Base-by-base conservation (phyloP, 2,888 invertebrate species). In the Arrhopalites spinosus region DNA sequence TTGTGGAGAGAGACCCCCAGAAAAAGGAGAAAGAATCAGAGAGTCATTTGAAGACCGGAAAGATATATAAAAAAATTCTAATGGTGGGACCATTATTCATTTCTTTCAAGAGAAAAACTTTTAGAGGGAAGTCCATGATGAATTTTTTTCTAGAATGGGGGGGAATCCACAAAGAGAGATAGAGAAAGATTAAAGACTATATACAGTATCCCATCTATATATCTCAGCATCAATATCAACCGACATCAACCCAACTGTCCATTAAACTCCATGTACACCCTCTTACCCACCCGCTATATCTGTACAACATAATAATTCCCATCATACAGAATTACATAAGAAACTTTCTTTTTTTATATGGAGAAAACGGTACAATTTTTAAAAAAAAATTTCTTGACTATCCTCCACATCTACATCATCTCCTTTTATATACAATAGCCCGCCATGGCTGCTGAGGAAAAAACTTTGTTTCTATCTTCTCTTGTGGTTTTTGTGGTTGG, bases 61-160 rank as follows among this genome's bases (percentile, higher is more conserved):
- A 79, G 68, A 56, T 69, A 25, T 45, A 63, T 63, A 63, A 69
- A 76, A 77, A 79, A 78, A 78, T 75, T 76, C 74, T 79, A 79
- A 79, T 79, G 11, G 78, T 78, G 74, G 59, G 74, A 61, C 76
- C 77, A 80, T 80, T 79, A 77, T 76, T 80, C 78, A 80, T 80
- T 75, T 74, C 76, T 75, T 75, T 74, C 74, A 71, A 66, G 50
- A 50, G 53, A 47, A 47, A 74, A 56, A 0, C 36, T 36, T 36
- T 36, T 43, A 25, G 23, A 69, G 36, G n/a, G 25, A 68, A 74
- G 47, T 64, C 29, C 45, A 47, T 71, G 75, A 76, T 71, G 71
- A 71, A 64, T 67, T 59, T n/a, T n/a, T n/a, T 56, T 56, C 50
- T 36, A 36, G 36, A 36, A 69, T 53, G 43, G 64, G 30, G n/a